Evolutionary conservation across 1,140 invertebrate species (phyloP).

Genomic region (Caenorhabditis latens): DNA sequence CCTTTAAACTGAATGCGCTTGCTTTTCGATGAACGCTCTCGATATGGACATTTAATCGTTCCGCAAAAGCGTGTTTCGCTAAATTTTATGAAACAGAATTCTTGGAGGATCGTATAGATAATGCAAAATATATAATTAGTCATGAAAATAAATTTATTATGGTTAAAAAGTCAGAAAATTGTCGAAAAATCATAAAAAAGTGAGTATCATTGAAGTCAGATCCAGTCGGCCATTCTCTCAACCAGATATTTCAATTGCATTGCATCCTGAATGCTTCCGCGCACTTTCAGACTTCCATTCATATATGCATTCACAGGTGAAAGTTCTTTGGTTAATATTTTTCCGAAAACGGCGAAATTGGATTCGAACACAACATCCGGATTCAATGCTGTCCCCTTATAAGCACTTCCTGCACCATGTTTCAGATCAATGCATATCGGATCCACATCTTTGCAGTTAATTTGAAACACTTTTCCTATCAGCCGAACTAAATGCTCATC

Average conservation of each 20-base stretch:
- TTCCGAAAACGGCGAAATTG: slow-evolving; percentile 19
- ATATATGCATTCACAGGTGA: slow-evolving; percentile 62
- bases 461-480: slow-evolving; percentile 61
- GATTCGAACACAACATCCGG: slow-evolving; percentile 57
- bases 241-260: slow-evolving; percentile 58
- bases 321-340: slow-evolving; percentile 42
- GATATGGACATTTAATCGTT: slow-evolving; percentile 12
- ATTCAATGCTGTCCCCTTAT: slow-evolving; percentile 49
- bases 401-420: slow-evolving; percentile 55
- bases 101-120: not conserved
- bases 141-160: slow-evolving; percentile 2
- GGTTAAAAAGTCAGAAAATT: not conserved
- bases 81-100: not conserved
- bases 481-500: slow-evolving; percentile 55
- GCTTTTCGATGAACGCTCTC: not conserved
- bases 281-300: slow-evolving; percentile 57
- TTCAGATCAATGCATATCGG: slow-evolving; percentile 59
- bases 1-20: slow-evolving; percentile 23
- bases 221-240: slow-evolving; percentile 57
- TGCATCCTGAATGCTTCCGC: slow-evolving; percentile 63
- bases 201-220: slow-evolving; percentile 10
- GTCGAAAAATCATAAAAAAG: not conserved
- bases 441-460: slow-evolving; percentile 58
- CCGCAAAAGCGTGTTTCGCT: slow-evolving; percentile 12
- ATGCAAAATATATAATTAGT: not conserved